A percentile compares a stretch with the other conserved stretches of the same genome.
Evolutionary conservation across 2,797 vertebrate genomes (phyloP).

Genomic region (Silurus aristotelis): DNA sequence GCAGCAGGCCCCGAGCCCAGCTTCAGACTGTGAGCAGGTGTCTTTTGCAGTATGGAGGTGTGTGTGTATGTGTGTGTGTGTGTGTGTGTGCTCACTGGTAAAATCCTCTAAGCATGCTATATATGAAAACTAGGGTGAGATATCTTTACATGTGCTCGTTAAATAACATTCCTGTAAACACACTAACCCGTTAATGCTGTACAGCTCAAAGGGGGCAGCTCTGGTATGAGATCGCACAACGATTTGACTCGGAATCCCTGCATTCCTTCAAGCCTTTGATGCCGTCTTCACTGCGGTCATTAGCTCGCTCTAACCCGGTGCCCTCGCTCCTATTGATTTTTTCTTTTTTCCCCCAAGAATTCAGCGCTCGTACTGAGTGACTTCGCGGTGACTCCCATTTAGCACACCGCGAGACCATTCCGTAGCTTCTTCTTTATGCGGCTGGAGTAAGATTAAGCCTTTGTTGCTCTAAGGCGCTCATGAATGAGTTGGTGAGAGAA

Average conservation of each 20-base stretch:
- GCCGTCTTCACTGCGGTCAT: slow-evolving; percentile 35
- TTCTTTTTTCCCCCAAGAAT: slow-evolving; percentile 30
- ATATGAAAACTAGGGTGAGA: background rate
- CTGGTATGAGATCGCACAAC: slow-evolving; percentile 1
- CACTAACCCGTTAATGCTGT: background rate
- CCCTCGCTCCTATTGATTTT: slow-evolving; percentile 28
- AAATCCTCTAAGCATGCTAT: background rate
- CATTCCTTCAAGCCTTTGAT: slow-evolving; percentile 37
- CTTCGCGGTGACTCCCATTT: slow-evolving; percentile 39
- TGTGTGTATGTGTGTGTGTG: background rate
- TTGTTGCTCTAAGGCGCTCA: slow-evolving; percentile 43
- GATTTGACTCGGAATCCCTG: slow-evolving; percentile 4
- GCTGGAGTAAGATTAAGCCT: slow-evolving; percentile 47
- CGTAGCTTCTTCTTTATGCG: slow-evolving; percentile 36
- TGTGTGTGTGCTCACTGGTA: background rate
- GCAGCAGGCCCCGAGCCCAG: slow-evolving; percentile 48
- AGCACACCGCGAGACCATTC: slow-evolving; percentile 22
- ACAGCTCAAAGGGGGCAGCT: background rate
- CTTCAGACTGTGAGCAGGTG: slow-evolving; percentile 55
- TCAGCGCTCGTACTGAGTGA: slow-evolving; percentile 20
- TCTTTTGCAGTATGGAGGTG: slow-evolving; percentile 29
- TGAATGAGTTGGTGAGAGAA: slow-evolving; percentile 39
- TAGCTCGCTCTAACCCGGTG: slow-evolving; percentile 28
- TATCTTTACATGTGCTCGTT: background rate
- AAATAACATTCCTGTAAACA: background rate